Base-by-base conservation (phyloP, 2,113 vertebrate species). In the Pithys albifrons region DNA sequence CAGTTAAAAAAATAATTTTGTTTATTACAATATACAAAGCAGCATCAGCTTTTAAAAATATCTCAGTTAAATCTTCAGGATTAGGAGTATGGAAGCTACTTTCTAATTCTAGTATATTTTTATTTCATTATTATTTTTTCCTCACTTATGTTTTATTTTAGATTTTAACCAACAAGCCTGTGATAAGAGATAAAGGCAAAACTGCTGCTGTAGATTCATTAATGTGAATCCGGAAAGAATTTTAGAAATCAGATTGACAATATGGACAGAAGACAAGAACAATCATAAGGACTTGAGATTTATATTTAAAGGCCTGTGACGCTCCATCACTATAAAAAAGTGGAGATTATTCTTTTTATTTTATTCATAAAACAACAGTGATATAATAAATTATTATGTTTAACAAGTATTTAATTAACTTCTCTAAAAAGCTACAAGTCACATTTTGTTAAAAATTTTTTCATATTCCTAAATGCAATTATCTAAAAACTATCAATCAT, bases 401-500 rank as follows among this genome's bases (percentile, higher is more conserved):
- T 97, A 98, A 82, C 96, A 97, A 97, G 74, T 90, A 96, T 94
- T 96, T 97, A 98, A 98, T 98, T 98, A 97, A 97, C 95, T 95
- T 96, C 80, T 96, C 69, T 92, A 93, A 95, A 97, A 97, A 97
- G 46, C 51, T 97, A 96, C 97, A 97, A 97, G 96, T 96, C 96
- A 93, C 57, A 58, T 98, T 97, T 97, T 98, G 84, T 96, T 98
- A 97, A 96, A 97, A 97, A 65, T 98, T 96, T 81, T 97, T 97
- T 98, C 84, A 94, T 94, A 97, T 91, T 98, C 97, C 97, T 97
- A 97, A 96, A 97, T 96, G 93, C 77, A 98, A 98, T 98, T 98
- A 98, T 98, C 97, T 98, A 96, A 98, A 98, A 98, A 96, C 96
- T 97, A 98, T 98, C 97, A 97, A 97, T 98, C 97, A 97, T 97